phyloP scores from a whole-genome alignment of 2,888 invertebrate genomes.

The Heteromyza rotundicornis region DNA sequence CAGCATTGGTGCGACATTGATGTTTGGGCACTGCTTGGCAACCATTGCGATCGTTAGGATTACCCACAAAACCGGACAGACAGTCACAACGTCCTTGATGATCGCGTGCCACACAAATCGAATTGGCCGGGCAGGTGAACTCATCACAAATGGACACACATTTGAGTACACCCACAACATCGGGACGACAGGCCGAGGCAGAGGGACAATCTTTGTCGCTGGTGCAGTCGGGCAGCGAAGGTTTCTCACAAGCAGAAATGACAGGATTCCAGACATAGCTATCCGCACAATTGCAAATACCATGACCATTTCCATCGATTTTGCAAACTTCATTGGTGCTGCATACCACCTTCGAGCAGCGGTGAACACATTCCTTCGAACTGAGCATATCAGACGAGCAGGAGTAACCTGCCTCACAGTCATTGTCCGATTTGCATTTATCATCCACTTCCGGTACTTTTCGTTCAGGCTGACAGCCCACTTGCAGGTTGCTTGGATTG shows the following conservation, averaged over 20 bases:
- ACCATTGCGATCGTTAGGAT: constrained; percentile 89
- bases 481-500: constrained; percentile 78
- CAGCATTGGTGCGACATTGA: constrained; percentile 78
- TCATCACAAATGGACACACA: constrained; percentile 79
- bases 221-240: constrained; percentile 82
- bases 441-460: constrained; percentile 66
- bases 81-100: constrained; percentile 86
- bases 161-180: constrained; percentile 83
- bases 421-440: constrained; percentile 72
- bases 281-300: constrained; percentile 80
- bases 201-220: constrained; percentile 74
- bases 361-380: constrained; percentile 74
- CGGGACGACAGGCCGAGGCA: constrained; percentile 78
- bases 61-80: constrained; percentile 81
- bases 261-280: constrained; percentile 85
- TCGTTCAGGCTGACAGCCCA: constrained; percentile 79
- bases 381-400: constrained; percentile 73
- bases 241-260: constrained; percentile 81
- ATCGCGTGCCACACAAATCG: constrained; percentile 76
- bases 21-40: constrained; percentile 76
- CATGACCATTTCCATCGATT: constrained; percentile 70
- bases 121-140: constrained; percentile 84
- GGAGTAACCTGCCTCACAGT: constrained; percentile 75
- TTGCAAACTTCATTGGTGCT: constrained; percentile 82
- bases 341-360: constrained; percentile 82